phyloP scores from a whole-genome alignment of 2,113 vertebrate species.

The Chionomys nivalis region DNA sequence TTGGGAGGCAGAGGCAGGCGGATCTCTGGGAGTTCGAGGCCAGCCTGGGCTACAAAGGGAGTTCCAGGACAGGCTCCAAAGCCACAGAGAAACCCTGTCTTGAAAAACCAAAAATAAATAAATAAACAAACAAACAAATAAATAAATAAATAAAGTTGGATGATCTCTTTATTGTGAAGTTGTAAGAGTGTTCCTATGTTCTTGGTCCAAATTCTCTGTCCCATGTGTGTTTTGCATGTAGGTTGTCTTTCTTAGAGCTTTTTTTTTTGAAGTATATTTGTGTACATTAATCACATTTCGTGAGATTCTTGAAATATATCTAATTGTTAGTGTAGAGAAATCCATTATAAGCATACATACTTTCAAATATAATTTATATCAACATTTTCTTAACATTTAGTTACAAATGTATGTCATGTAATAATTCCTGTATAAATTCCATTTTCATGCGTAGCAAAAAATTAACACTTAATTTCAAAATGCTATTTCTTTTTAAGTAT shows the following conservation, averaged over 20 bases:
- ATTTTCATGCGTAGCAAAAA: slow-evolving; percentile 29
- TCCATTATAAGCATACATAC: background rate
- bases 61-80: no score
- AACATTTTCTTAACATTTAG: slow-evolving; percentile 10
- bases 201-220: background rate
- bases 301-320: slow-evolving; percentile 40
- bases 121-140: no score
- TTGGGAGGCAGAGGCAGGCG: no score
- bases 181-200: background rate
- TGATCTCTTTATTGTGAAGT: background rate
- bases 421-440: background rate
- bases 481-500: background rate
- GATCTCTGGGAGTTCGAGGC: no score
- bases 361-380: slow-evolving; percentile 30
- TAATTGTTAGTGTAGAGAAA: slow-evolving; percentile 16
- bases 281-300: background rate
- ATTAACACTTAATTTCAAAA: slow-evolving; percentile 45
- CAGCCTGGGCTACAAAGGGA: no score
- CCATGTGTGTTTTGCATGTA: background rate
- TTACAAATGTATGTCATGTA: slow-evolving; percentile 13
- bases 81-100: no score
- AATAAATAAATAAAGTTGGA: no score
- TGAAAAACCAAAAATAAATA: no score
- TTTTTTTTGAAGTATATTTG: background rate
- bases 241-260: background rate